phyloP scores from a whole-genome alignment of 2,113 vertebrate genomes.

The Melanotaenia duboulayi region DNA sequence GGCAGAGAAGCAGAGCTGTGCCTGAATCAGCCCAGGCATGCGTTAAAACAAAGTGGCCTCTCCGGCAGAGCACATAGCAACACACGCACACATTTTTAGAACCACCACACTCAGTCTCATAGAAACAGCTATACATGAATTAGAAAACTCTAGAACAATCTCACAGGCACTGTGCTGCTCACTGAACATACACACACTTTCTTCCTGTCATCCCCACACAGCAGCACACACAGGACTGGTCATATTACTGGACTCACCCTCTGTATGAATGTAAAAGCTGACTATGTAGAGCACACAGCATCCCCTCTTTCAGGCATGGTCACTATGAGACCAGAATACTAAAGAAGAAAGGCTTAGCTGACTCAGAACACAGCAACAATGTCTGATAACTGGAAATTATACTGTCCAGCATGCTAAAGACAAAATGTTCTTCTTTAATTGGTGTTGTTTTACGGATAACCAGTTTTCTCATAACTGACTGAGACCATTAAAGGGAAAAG shows the following conservation, averaged over 20 bases:
- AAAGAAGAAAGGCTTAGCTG: constrained; percentile 68
- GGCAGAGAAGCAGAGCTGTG: constrained; percentile 65
- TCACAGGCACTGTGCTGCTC: constrained; percentile 21
- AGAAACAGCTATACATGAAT: constrained; percentile 31
- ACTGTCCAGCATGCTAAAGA: constrained; percentile 18
- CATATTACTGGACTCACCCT: constrained; percentile 38
- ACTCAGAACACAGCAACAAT: constrained; percentile 58
- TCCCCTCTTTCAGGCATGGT: constrained; percentile 58
- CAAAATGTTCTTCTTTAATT: neutral
- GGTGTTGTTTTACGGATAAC: constrained; percentile 1
- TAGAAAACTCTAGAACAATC: constrained; percentile 43
- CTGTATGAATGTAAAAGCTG: constrained; percentile 31
- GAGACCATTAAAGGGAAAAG: neutral
- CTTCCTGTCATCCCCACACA: constrained; percentile 6
- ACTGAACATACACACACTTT: constrained; percentile 19
- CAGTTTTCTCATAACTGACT: neutral
- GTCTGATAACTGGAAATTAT: constrained; percentile 28
- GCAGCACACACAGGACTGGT: neutral
- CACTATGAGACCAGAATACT: constrained; percentile 77
- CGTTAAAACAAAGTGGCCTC: constrained; percentile 81
- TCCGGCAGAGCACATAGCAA: constrained; percentile 59
- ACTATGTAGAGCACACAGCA: constrained; percentile 52
- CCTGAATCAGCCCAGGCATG: constrained; percentile 83
- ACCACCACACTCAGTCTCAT: constrained; percentile 41
- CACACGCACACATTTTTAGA: constrained; percentile 41